Evolutionary conservation across 2,888 invertebrate species (phyloP).

Genomic region (Helicoverpa assulta): DNA sequence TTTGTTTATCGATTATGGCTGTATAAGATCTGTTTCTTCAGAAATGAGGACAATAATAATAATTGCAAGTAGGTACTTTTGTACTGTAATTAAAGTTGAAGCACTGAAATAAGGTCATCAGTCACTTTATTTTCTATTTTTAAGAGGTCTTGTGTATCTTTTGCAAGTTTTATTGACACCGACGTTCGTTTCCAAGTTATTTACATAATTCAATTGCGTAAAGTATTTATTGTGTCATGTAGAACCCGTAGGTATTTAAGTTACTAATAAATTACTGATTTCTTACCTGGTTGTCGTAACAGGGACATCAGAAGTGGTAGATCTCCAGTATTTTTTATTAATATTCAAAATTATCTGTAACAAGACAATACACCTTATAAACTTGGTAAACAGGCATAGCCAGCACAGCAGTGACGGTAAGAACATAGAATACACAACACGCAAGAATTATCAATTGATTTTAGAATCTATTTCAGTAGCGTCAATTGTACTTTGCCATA

Average conservation of each 20-base stretch:
- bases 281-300: conserved; percentile 29
- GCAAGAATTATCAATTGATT: too few relatives aligned
- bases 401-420: too few relatives aligned
- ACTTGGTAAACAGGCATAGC: too few relatives aligned
- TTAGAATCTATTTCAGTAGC: too few relatives aligned
- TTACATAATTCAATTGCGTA: too few relatives aligned
- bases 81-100: not conserved
- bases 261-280: not conserved
- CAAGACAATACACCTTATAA: not conserved
- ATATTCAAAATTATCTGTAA: not conserved
- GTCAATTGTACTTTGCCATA: too few relatives aligned
- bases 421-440: too few relatives aligned
- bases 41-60: not conserved
- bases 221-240: too few relatives aligned
- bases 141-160: too few relatives aligned
- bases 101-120: not conserved
- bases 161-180: too few relatives aligned
- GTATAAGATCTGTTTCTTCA: not conserved
- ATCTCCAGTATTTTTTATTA: not conserved
- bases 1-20: not conserved
- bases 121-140: not conserved
- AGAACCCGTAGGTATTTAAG: too few relatives aligned
- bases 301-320: conserved; percentile 33
- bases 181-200: too few relatives aligned
- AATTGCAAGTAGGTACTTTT: not conserved